Percentiles rank a stretch among this genome's conserved stretches.
These are phyloP conservation scores for Masticophis lateralis DNA, from an alignment of 2,797 vertebrate genomes.

Conservation along the genomic window DNA sequence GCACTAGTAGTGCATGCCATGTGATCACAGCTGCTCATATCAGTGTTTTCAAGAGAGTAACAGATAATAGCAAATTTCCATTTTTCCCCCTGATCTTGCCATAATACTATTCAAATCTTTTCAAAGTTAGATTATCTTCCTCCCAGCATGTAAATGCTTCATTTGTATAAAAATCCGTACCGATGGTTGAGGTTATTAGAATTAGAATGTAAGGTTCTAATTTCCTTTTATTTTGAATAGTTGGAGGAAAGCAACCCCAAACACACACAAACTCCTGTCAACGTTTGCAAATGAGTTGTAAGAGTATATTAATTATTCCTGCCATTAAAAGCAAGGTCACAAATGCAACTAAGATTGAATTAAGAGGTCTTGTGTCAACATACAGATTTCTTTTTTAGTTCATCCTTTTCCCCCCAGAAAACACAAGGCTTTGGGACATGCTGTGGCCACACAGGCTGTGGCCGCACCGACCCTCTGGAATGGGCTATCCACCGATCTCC, in stretches of 20 bases:
- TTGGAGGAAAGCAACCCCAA: background rate
- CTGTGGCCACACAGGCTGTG: too few species aligned
- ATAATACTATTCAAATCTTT: background rate
- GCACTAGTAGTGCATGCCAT: accelerated
- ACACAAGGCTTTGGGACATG: slow-evolving; percentile 35
- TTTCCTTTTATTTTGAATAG: slow-evolving; percentile 20
- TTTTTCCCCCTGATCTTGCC: background rate
- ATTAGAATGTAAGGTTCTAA: background rate
- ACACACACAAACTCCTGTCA: background rate
- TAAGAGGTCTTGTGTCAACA: background rate
- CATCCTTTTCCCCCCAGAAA: background rate
- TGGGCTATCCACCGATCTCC: too few species aligned
- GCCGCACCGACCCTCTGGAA: too few species aligned
- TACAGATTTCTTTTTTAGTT: background rate
- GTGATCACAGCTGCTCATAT: slow-evolving; percentile 8
- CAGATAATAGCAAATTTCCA: background rate
- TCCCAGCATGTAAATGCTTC: slow-evolving; percentile 9
- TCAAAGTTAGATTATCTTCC: background rate
- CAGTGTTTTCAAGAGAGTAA: background rate
- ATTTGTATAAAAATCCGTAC: background rate
- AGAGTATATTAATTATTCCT: background rate
- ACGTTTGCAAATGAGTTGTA: background rate
- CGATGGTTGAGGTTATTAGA: background rate
- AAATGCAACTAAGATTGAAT: background rate
- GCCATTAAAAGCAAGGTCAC: background rate